phyloP scores from a whole-genome alignment of 2,888 invertebrate species.

The Neoscelio sp. region DNA sequence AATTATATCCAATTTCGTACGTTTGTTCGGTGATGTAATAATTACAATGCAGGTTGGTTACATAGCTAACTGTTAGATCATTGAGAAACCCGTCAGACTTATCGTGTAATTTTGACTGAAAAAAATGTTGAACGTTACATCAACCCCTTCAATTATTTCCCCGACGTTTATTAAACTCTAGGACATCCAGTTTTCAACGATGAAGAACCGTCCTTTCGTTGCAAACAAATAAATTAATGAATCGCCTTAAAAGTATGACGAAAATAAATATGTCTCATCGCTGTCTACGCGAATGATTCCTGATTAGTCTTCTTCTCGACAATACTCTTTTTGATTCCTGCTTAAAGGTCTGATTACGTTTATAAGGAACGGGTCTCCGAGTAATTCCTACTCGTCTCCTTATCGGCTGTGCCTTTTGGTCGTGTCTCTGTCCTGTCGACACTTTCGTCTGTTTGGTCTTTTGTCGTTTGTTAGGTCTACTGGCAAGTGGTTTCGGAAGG shows the following conservation, averaged over 20 bases:
- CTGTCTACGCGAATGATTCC: slow-evolving; percentile 70
- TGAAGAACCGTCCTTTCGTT: too few species aligned
- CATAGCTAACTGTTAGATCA: too few species aligned
- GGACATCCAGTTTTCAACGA: too few species aligned
- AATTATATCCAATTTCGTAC: too few species aligned
- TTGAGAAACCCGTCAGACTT: too few species aligned
- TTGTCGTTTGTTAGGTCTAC: slow-evolving; percentile 66
- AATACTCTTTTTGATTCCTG: slow-evolving; percentile 70
- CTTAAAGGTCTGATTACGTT: slow-evolving; percentile 68
- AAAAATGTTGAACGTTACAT: too few species aligned
- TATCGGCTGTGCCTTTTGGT: slow-evolving; percentile 7
- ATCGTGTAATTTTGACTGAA: too few species aligned
- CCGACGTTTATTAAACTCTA: too few species aligned
- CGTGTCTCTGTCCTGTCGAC: too few species aligned
- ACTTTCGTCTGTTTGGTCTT: slow-evolving; percentile 34
- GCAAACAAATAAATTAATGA: not conserved
- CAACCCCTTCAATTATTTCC: too few species aligned
- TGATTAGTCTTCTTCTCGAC: slow-evolving; percentile 67
- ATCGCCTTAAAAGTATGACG: not conserved
- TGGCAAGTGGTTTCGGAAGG: slow-evolving; percentile 73
- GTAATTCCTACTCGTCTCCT: slow-evolving; percentile 69
- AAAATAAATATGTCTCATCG: slow-evolving; percentile 60
- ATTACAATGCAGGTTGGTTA: too few species aligned
- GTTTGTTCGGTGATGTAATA: too few species aligned
- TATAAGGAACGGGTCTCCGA: slow-evolving; percentile 67